Evolutionary conservation across 2,113 vertebrate species (phyloP).

Genomic region (Siniperca knerii): DNA sequence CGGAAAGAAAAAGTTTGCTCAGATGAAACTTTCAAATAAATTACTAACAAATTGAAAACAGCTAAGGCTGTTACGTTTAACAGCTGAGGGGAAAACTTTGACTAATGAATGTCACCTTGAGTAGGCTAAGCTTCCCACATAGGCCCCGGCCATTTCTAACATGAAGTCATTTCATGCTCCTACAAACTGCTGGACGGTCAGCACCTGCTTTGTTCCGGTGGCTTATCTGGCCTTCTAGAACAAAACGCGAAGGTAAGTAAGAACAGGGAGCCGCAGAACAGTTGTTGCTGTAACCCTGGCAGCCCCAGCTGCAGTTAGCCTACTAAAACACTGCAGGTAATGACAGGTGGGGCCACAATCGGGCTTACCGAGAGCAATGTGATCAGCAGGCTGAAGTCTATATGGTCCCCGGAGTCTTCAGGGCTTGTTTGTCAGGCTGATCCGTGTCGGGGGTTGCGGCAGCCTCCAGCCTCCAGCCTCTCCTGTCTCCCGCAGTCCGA

Average conservation of each 20-base stretch:
- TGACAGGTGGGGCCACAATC: constrained; percentile 27
- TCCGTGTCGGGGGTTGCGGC: constrained; percentile 12
- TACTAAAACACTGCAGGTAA: constrained; percentile 19
- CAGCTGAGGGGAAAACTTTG: not conserved
- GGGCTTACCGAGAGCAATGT: constrained; percentile 33
- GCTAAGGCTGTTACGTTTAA: not conserved
- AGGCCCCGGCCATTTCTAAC: not conserved
- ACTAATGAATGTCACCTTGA: constrained; percentile 49
- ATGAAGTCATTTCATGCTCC: not conserved
- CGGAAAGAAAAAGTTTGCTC: constrained; percentile 7
- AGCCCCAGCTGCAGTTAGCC: not conserved
- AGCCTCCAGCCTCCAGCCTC: constrained; percentile 51
- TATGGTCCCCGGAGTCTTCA: not conserved
- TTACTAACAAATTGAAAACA: not conserved
- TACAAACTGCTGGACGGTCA: not conserved
- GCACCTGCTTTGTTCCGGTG: not conserved
- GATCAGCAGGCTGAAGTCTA: not conserved
- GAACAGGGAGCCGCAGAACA: constrained; percentile 7
- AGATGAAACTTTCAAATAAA: not conserved
- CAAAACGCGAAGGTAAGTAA: not conserved
- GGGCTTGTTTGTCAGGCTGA: not conserved
- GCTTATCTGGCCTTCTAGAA: not conserved
- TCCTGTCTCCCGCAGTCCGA: not conserved
- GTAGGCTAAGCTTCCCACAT: not conserved
- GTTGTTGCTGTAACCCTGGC: constrained; percentile 16